Base-by-base conservation (phyloP, 2,888 invertebrate genomes). In the Rhaphigaster nebulosa region DNA sequence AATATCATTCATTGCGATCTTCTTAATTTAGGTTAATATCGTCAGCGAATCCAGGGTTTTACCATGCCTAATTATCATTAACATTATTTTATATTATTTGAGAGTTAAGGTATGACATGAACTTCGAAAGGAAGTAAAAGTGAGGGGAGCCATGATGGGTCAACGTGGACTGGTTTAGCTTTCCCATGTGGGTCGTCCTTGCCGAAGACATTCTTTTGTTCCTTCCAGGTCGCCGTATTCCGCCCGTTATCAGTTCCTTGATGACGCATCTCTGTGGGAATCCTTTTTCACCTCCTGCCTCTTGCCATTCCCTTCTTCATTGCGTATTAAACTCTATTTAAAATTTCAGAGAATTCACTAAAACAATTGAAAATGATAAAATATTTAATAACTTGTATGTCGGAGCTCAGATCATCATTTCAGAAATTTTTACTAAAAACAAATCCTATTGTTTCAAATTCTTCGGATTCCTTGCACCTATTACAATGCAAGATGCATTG, bases 141-240 rank as follows among this genome's bases (percentile, higher is more conserved):
- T 65, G 8, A 13, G 29, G 13, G 5, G 65, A 15, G 29, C 13
- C 65, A 29, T 0, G 65, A 65, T 38, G 70, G 70, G 70, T 38
- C 70, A 76, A 38, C 70, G 8, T 10, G 70, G 8, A 76, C 70
- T 76, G 70, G 70, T 76, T 76, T 38, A 23, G 70, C 34, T 76
- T 29, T 76, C 70, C 20, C 70, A 76, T 76, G 70, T 76, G 70
- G 70, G 38, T 23, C 70, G 70, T 29, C 65, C 65, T 29, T 65
- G 12, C 70, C 23, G 5, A 38, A 76, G 70, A 76, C 70, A 76
- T 38, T 76, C 70, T 76, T 76, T 76, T 76, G 70, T 76, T 76
- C 6, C 65, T 18, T 65, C 38, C 70, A 38, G 38, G 70, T 76
- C 38, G 70, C 34, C 20, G 20, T 38, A 20, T 76, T 12, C 70